Evolutionary conservation across 1,140 invertebrate genomes (phyloP).

Genomic region (Mercenaria mercenaria): DNA sequence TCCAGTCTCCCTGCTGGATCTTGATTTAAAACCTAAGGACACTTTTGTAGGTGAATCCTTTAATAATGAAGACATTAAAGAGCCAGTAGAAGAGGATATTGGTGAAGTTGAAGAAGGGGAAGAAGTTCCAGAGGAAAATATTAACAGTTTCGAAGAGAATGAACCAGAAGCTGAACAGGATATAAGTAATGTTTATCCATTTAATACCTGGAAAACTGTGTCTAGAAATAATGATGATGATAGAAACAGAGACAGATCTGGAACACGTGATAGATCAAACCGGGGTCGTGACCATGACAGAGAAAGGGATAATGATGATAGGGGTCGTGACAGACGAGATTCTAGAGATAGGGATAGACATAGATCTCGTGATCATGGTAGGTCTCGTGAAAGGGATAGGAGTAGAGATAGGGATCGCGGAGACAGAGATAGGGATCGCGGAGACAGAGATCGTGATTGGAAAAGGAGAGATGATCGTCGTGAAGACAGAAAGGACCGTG

Average conservation of each 20-base stretch:
- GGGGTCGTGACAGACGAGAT: constrained; percentile 36
- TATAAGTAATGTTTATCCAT: constrained; percentile 19
- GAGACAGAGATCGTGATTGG: constrained; percentile 22
- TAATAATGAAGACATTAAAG: constrained; percentile 40
- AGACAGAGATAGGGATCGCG: constrained; percentile 22
- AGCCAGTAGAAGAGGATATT: not conserved
- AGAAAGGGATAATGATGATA: constrained; percentile 49
- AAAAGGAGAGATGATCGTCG: constrained; percentile 34
- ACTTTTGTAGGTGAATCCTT: constrained; percentile 60
- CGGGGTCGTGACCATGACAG: constrained; percentile 26
- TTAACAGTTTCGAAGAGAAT: not conserved
- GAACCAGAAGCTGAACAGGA: constrained; percentile 33
- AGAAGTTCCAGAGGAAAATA: not conserved
- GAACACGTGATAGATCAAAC: constrained; percentile 11
- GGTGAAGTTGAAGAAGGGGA: not conserved
- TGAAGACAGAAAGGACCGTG: constrained; percentile 38
- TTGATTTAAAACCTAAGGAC: constrained; percentile 61
- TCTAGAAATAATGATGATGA: constrained; percentile 40
- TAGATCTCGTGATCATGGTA: constrained; percentile 20
- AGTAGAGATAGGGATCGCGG: constrained; percentile 27
- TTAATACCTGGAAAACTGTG: constrained; percentile 37
- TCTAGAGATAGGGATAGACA: constrained; percentile 21
- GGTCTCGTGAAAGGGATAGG: constrained; percentile 1
- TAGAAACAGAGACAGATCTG: constrained; percentile 24
- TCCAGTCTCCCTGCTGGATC: constrained; percentile 62